Percentiles rank a stretch among this genome's conserved stretches.
phyloP scores from a whole-genome alignment of 64 coral and sea anemone species.

The Orbicella faveolata region DNA sequence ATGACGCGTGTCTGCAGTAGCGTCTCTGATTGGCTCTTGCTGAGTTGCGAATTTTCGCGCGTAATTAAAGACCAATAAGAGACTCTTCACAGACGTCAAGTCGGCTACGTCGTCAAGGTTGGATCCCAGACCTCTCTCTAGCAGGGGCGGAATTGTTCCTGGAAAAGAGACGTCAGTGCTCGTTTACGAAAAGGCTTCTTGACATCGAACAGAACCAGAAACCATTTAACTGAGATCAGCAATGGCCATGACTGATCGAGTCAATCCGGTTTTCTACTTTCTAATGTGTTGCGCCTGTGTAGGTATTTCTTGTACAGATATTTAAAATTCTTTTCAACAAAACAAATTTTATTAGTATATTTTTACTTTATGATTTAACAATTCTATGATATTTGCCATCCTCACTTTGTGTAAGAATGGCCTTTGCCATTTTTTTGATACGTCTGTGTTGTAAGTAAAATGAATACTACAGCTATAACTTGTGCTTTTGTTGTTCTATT shows the following conservation, averaged over 20 bases:
- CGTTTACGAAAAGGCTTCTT: too few species aligned
- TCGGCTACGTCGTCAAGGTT: too few species aligned
- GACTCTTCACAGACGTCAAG: too few species aligned
- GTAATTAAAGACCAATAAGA: too few species aligned
- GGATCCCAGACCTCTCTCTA: too few species aligned
- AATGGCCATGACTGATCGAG: not conserved
- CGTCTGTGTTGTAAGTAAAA: not conserved
- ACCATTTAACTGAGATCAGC: not conserved
- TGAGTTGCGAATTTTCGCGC: too few species aligned
- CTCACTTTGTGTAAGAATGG: not conserved
- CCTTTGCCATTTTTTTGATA: not conserved
- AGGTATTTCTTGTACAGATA: not conserved
- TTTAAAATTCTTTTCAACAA: not conserved
- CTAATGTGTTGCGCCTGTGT: not conserved
- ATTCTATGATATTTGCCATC: not conserved
- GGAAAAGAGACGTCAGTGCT: too few species aligned
- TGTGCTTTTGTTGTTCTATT: not conserved
- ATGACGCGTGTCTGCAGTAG: too few species aligned
- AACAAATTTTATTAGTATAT: not conserved
- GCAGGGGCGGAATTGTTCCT: too few species aligned
- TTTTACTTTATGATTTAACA: not conserved
- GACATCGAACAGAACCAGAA: too few species aligned
- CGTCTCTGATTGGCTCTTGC: too few species aligned
- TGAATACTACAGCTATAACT: not conserved
- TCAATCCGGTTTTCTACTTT: not conserved